Evolutionary conservation across 2,113 vertebrate species (phyloP).

Genomic region (Atractosteus spatula): DNA sequence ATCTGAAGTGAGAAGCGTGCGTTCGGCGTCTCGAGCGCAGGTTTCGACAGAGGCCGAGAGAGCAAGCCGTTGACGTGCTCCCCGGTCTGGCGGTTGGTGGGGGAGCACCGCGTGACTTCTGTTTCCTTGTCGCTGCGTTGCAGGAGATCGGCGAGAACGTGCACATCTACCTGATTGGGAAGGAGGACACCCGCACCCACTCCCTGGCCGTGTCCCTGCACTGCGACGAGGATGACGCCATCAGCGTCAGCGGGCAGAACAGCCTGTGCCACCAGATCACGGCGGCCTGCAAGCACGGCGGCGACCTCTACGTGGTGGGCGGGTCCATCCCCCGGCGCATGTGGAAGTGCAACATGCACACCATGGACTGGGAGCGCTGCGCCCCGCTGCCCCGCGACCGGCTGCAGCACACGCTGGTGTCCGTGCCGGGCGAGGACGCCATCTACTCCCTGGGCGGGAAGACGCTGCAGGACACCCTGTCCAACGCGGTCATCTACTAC

Average conservation of each 20-base stretch:
- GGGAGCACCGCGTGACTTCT: neutral
- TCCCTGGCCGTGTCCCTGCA: slow-evolving; percentile 91
- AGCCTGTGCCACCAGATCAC: slow-evolving; percentile 98
- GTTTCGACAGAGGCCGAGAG: too few relatives aligned
- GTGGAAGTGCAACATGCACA: slow-evolving; percentile 99
- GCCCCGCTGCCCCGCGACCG: slow-evolving; percentile 92
- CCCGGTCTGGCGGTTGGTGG: too few relatives aligned
- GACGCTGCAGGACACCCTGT: slow-evolving; percentile 92
- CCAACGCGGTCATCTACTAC: slow-evolving; percentile 93
- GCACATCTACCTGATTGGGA: slow-evolving; percentile 96
- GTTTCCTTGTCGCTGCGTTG: neutral
- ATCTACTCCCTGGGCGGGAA: slow-evolving; percentile 96
- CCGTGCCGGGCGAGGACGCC: slow-evolving; percentile 80
- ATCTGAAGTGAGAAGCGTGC: too few relatives aligned
- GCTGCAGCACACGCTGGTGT: slow-evolving; percentile 93
- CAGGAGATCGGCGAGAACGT: slow-evolving; percentile 97
- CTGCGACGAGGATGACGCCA: slow-evolving; percentile 87
- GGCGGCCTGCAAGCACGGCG: slow-evolving; percentile 91
- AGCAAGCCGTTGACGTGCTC: too few relatives aligned
- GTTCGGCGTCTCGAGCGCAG: too few relatives aligned
- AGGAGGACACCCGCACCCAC: slow-evolving; percentile 91
- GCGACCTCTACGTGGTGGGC: slow-evolving; percentile 92
- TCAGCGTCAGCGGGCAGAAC: slow-evolving; percentile 94
- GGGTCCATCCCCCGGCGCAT: slow-evolving; percentile 95
- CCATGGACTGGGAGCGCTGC: slow-evolving; percentile 97